Conservation (phyloP, 2,113 vertebrate species). For the Dasyurus viverrinus region DNA sequence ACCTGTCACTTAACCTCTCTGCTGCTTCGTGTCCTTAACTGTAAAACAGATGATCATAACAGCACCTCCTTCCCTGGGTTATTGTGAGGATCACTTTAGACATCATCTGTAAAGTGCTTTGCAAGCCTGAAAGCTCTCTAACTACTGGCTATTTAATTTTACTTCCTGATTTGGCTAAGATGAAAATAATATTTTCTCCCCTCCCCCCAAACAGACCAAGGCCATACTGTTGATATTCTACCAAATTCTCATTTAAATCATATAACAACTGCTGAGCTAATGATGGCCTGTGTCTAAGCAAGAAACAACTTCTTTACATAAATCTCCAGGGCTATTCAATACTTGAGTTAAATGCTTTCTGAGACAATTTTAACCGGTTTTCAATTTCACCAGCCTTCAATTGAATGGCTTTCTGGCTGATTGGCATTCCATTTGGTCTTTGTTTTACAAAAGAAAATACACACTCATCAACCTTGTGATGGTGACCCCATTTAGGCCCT, state of each 20-base stretch:
- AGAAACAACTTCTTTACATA: background rate
- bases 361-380: background rate
- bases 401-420: conserved; percentile 1
- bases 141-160: background rate
- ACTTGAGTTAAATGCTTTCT: background rate
- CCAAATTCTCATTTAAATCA: background rate
- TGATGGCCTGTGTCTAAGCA: background rate
- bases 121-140: background rate
- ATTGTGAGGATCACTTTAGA: background rate
- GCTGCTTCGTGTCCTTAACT: background rate
- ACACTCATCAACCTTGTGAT: conserved; percentile 1
- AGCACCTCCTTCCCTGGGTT: background rate
- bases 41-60: background rate
- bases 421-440: conserved; percentile 1
- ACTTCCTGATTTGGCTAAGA: background rate
- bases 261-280: background rate
- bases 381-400: background rate
- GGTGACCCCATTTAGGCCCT: conserved; percentile 2
- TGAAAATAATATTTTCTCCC: background rate
- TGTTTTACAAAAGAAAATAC: background rate
- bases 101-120: background rate
- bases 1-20: background rate
- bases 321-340: background rate
- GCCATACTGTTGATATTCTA: background rate
- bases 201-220: background rate